Evolutionary conservation across 2,888 invertebrate species (phyloP), one percentile per base, ranked within the genome.

Genomic region (Panorpa germanica): DNA sequence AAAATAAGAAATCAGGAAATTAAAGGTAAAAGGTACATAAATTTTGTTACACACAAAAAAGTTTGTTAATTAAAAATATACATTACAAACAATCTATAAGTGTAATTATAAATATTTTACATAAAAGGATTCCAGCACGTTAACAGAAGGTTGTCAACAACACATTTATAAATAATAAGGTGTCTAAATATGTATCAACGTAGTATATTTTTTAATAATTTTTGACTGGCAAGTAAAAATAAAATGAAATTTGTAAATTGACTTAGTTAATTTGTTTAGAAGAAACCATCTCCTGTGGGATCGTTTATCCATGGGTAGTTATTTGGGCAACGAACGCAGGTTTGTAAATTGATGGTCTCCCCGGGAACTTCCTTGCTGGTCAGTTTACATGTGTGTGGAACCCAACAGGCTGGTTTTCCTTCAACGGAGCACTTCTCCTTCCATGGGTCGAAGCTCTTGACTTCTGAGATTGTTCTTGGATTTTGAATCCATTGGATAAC

Each of bases 401-500:
- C 75, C 77, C 80, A 82, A 49, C 85, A 86, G 37, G 77, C 74
- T 9, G 66, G 83, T 32, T 51, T 63, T 34, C 83, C 82, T 44
- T 83, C 81, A n/a, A 85, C 82, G 26, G 69, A 63, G 48, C 90
- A 90, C 70, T 82, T 85, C 57, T 88, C 88, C 67, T 78, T 77
- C 86, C 88, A 90, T 28, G 85, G 78, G 52, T 88, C 86, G 56
- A 90, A 90, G 63, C 75, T 83, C 65, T 85, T 83, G 29, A 78
- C 75, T 52, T 86, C 83, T 33, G 70, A 63, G 41, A 80, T 50
- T 9, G 85, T 85, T 35, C 80, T 65, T 25, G 88, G 88, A 50
- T 85, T 85, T 49, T 90, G 90, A 48, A 90, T 83, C 90, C 90
- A 90, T 49, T 88, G 88, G 42, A 90, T 86, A 5, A 86, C 86